Evolutionary conservation across 2,113 vertebrate genomes (phyloP).

Genomic region (Megaceryle maxima): DNA sequence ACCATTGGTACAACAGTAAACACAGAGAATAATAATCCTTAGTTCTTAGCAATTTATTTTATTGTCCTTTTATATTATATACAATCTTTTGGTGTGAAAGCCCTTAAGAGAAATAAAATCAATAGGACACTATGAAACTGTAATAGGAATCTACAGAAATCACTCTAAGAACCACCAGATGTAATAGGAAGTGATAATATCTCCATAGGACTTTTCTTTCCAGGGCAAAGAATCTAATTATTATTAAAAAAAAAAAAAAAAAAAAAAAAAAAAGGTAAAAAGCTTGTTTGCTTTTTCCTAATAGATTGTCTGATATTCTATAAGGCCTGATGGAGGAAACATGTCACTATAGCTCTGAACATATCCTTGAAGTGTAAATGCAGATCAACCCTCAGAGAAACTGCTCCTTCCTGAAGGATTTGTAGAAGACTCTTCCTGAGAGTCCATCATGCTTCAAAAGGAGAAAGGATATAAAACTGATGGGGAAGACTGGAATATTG

Average conservation of each 20-base stretch:
- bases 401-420: neutral
- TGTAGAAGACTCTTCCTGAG: neutral
- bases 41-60: constrained; percentile 43
- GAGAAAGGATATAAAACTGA: fast-evolving
- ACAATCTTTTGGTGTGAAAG: constrained; percentile 1
- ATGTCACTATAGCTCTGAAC: neutral
- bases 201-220: neutral
- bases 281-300: neutral
- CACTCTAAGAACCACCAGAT: neutral
- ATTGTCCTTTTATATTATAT: neutral
- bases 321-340: neutral
- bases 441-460: fast-evolving
- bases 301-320: neutral
- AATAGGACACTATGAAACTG: constrained; percentile 33
- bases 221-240: neutral
- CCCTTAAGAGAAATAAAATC: constrained; percentile 43
- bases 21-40: constrained; percentile 15
- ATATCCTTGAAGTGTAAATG: neutral
- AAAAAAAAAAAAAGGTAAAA: neutral
- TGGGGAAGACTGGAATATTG: neutral
- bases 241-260: neutral
- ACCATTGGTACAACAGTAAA: constrained; percentile 12
- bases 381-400: neutral
- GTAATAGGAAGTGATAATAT: constrained; percentile 13
- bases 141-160: constrained; percentile 31